Percentiles rank a stretch among this genome's conserved stretches.
These are phyloP conservation scores for Morpho achilles DNA, from an alignment of 2,888 invertebrate genomes.

Conservation along the genomic window DNA sequence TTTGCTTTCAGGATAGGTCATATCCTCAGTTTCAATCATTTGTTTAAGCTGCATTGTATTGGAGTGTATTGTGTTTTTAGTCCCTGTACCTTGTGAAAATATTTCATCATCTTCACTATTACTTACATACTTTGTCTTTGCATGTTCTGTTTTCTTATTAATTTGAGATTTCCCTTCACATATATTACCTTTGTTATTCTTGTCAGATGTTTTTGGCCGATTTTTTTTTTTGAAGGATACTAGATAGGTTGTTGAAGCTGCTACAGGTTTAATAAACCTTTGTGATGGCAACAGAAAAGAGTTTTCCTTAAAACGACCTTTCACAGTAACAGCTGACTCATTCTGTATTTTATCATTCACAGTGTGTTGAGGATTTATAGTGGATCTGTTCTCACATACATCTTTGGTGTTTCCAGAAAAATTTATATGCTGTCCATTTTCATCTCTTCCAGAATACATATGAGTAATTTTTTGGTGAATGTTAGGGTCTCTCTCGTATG, in stretches of 20 bases:
- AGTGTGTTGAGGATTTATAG: no score
- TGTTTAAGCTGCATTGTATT: slow-evolving; percentile 9
- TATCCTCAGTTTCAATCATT: slow-evolving; percentile 16
- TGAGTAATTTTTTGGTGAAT: no score
- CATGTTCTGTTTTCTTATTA: background rate
- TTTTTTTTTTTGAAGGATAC: slow-evolving; percentile 3
- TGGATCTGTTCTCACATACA: no score
- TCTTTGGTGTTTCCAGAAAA: no score
- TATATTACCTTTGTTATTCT: no score
- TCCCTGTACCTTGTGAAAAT: slow-evolving; percentile 17
- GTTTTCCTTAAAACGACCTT: slow-evolving; percentile 50
- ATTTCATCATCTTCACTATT: slow-evolving; percentile 25
- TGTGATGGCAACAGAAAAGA: slow-evolving; percentile 45
- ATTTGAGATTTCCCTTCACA: slow-evolving; percentile 2
- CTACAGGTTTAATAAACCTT: slow-evolving; percentile 46
- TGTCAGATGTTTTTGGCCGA: background rate
- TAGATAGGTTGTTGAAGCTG: slow-evolving; percentile 3
- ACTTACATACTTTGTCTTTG: background rate
- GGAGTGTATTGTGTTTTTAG: slow-evolving; percentile 12
- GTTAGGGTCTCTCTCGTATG: slow-evolving; percentile 10
- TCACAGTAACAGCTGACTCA: slow-evolving; percentile 30
- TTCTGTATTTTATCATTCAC: no score
- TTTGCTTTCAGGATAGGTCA: slow-evolving; percentile 14
- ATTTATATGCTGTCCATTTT: no score
- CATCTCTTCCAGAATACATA: no score